Base-by-base conservation (phyloP, 2,888 invertebrate genomes). In the Tipula helvola region DNA sequence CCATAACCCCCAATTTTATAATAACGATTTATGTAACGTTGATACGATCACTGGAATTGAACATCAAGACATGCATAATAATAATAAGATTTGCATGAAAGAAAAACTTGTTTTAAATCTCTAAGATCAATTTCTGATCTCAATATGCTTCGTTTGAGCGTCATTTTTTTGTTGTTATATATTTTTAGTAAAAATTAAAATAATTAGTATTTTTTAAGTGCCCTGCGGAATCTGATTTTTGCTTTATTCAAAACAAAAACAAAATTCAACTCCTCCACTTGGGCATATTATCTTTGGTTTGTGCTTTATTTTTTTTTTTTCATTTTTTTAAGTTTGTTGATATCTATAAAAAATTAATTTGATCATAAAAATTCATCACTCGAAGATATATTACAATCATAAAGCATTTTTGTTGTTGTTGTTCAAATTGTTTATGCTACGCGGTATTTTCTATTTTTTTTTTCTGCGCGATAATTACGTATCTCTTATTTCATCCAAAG, bases 271-370 rank as follows among this genome's bases (percentile, higher is more conserved):
- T 71, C 71, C 71, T 71, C 71, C 71, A 71, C 71, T 28, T 57
- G 57, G 57, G 28, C 8, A 71, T 71, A 52, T 71, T 71, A 71
- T 71, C 71, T 71, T 71, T 71, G 71, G 71, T 71, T 71, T 18
- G 18, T 5, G 5, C 16, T 52, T 47, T 47, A 41, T 47, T 47
- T 47, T 47, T 28, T 47, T 47, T 47, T 47, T 28, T 28, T 28
- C 28, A 28, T 28, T 47, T 47, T 47, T 47, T 47, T 12, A 47
- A 57, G 57, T 57, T 57, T 57, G 57, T 57, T 71, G 71, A 28
- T 71, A 71, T 71, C 71, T 71, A 71, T 71, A 71, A 71, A 71
- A 71, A 71, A 71, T 71, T 71, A 71, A 71, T 71, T 71, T 71
- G 71, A 71, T 71, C 71, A 71, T 71, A 71, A 71, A 71, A 71